A percentile compares a stretch with the other conserved stretches of the same genome.
Conservation (phyloP, 2,113 vertebrate species). For the Casuarius casuarius region DNA sequence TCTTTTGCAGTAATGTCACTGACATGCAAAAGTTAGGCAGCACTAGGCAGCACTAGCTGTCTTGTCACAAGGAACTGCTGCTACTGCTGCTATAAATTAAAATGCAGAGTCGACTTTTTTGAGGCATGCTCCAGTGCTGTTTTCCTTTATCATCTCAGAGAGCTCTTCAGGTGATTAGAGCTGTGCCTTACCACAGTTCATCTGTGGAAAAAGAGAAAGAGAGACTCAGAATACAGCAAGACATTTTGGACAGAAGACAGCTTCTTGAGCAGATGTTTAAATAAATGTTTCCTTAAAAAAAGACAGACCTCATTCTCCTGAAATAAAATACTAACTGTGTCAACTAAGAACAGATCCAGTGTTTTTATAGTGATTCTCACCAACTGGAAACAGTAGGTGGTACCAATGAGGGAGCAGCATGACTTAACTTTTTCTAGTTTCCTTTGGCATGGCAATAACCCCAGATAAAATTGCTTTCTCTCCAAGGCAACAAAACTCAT, state of each 20-base stretch:
- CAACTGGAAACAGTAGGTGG: conserved; percentile 26
- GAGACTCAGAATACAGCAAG: not conserved
- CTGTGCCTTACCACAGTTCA: not conserved
- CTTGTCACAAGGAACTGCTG: not conserved
- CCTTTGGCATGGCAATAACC: conserved; percentile 22
- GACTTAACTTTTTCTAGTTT: conserved; percentile 37
- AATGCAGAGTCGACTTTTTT: not conserved
- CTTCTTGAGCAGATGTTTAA: conserved; percentile 35
- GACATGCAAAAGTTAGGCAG: not conserved
- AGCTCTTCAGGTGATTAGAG: not conserved
- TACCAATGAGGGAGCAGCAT: not conserved
- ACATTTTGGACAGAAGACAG: conserved; percentile 1
- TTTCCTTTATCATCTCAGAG: not conserved
- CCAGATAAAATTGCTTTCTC: conserved; percentile 17
- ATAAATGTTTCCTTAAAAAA: conserved; percentile 8
- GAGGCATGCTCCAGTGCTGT: not conserved
- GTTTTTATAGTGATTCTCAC: conserved; percentile 5
- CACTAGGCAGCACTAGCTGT: not conserved
- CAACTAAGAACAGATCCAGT: not conserved
- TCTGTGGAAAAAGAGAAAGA: not conserved
- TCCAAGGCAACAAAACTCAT: conserved; percentile 1
- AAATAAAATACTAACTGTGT: not conserved
- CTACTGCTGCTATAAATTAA: not conserved
- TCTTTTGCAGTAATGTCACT: not conserved
- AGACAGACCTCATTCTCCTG: not conserved